Percentiles rank a stretch among this genome's conserved stretches.
phyloP scores from a whole-genome alignment of 2,113 vertebrate genomes.

The Miniopterus natalensis region DNA sequence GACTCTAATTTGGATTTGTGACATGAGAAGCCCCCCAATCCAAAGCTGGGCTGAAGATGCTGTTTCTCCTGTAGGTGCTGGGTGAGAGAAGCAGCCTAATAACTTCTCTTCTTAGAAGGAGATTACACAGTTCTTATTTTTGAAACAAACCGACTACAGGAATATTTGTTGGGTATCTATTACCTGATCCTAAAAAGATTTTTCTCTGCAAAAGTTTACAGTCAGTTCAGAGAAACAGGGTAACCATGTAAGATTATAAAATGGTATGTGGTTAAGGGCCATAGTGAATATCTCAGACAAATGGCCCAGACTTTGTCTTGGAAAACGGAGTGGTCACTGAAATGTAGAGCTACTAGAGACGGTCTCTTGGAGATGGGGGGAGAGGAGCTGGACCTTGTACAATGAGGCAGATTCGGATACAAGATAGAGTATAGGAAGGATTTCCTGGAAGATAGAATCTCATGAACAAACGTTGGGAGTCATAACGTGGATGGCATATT shows the following conservation, averaged over 20 bases:
- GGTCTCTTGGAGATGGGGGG: not conserved
- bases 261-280: not conserved
- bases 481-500: not conserved
- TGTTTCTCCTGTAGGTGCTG: not conserved
- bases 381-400: not conserved
- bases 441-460: not conserved
- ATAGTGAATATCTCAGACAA: not conserved
- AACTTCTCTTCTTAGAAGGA: not conserved
- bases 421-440: not conserved
- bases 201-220: not conserved
- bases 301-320: not conserved
- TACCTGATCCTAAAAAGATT: not conserved
- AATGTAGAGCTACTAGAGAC: not conserved
- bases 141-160: not conserved
- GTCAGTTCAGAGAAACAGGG: not conserved
- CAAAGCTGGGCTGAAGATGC: not conserved
- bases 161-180: not conserved
- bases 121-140: not conserved
- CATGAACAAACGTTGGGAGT: not conserved
- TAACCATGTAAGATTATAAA: not conserved
- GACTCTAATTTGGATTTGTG: not conserved
- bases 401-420: not conserved
- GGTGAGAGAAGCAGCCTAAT: not conserved
- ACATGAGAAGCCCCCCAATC: not conserved
- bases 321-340: not conserved